phyloP scores from a whole-genome alignment of 2,797 vertebrate species.

The Acanthopagrus latus region DNA sequence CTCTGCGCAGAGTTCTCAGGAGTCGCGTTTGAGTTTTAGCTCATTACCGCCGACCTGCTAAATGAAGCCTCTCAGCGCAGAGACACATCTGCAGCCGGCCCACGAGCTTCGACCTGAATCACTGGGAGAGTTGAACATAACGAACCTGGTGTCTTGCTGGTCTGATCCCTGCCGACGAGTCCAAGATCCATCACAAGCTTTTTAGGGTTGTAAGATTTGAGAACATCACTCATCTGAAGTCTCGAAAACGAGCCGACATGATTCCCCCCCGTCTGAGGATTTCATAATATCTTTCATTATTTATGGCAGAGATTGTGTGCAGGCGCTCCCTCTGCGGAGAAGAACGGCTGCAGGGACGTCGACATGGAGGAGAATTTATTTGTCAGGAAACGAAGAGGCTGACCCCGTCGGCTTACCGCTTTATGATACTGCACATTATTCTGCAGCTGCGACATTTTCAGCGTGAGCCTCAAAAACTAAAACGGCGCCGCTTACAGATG shows the following conservation, averaged over 20 bases:
- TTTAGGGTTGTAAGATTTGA: not conserved
- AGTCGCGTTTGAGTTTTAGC: constrained; percentile 36
- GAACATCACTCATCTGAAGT: constrained; percentile 33
- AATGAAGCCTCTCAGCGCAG: constrained; percentile 4
- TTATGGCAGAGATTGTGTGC: constrained; percentile 52
- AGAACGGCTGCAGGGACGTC: constrained; percentile 18
- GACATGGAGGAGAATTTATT: constrained; percentile 47
- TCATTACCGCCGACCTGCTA: constrained; percentile 38
- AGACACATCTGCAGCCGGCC: constrained; percentile 17
- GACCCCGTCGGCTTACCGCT: constrained; percentile 33
- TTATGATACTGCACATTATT: not conserved
- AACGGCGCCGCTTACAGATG: constrained; percentile 14
- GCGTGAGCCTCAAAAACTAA: constrained; percentile 12
- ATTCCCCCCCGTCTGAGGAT: constrained; percentile 22
- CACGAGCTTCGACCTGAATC: constrained; percentile 13
- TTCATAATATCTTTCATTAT: constrained; percentile 56
- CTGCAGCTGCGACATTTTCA: constrained; percentile 8
- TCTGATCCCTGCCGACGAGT: constrained; percentile 8
- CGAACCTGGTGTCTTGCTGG: too few species aligned
- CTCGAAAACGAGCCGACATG: constrained; percentile 31
- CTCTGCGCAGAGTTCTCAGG: constrained; percentile 23
- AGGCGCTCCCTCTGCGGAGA: constrained; percentile 25
- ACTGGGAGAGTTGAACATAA: not conserved
- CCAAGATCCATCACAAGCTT: constrained; percentile 28
- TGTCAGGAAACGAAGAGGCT: constrained; percentile 46